phyloP scores from a whole-genome alignment of 2,113 vertebrate species.

The Marmota flaviventris region DNA sequence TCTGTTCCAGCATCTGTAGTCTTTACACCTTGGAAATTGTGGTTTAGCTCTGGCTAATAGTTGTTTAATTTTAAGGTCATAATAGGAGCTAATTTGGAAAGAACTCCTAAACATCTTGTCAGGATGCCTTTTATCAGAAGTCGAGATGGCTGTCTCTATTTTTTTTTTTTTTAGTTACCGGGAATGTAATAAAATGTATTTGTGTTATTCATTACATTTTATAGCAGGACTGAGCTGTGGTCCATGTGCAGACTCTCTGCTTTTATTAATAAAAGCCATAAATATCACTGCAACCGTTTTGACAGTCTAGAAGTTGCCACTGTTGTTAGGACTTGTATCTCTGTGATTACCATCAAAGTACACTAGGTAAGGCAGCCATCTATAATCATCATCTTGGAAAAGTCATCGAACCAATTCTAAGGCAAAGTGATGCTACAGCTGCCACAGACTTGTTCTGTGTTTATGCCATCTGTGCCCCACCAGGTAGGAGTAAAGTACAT shows the following conservation, averaged over 20 bases:
- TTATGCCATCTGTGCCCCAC: neutral
- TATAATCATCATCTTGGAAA: neutral
- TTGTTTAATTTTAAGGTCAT: neutral
- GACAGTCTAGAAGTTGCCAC: neutral
- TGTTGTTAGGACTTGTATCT: neutral
- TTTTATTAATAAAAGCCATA: slow-evolving; percentile 34
- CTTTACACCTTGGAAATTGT: neutral
- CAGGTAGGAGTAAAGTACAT: neutral
- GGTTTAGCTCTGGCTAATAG: neutral
- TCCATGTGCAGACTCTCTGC: neutral
- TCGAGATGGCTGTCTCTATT: neutral
- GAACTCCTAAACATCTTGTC: neutral
- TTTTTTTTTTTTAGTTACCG: neutral
- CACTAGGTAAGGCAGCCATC: neutral
- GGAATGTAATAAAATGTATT: neutral
- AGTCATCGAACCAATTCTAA: neutral
- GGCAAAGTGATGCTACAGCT: neutral
- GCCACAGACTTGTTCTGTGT: neutral
- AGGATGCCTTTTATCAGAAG: neutral
- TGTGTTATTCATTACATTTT: neutral
- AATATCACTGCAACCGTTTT: neutral
- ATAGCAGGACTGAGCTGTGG: neutral
- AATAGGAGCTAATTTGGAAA: neutral
- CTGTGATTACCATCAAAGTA: neutral
- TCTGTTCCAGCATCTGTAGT: neutral